phyloP scores from a whole-genome alignment of 35 echinoderm and acorn worm genomes.

The Hemicentrotus pulcherrimus region DNA sequence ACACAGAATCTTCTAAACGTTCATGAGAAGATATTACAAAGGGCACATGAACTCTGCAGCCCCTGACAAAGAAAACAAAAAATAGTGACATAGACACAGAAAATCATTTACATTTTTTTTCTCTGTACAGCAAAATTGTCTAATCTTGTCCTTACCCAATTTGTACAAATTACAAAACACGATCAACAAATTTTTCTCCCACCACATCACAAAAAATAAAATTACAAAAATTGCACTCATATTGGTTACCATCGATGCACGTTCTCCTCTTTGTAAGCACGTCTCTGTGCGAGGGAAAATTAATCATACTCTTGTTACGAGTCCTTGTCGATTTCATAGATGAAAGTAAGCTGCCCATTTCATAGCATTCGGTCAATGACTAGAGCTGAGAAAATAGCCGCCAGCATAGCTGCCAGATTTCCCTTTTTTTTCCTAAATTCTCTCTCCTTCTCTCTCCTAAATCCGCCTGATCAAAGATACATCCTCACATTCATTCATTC shows the following conservation, averaged over 20 bases:
- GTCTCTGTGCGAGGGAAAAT: background rate
- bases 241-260: background rate
- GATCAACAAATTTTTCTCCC: background rate
- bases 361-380: background rate
- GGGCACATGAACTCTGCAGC: too few species aligned
- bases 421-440: background rate
- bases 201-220: background rate
- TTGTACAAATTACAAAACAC: slow-evolving; percentile 19
- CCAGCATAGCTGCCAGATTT: background rate
- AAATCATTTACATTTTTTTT: background rate
- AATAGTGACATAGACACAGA: background rate
- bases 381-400: background rate
- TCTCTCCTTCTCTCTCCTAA: background rate
- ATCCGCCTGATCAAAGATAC: background rate
- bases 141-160: slow-evolving; percentile 2
- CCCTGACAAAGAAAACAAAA: background rate
- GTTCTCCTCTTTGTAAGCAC: background rate
- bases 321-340: background rate
- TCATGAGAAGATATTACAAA: background rate
- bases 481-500: background rate
- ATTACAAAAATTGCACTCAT: slow-evolving; percentile 6
- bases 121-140: slow-evolving; percentile 7
- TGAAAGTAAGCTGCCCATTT: background rate
- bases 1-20: background rate
- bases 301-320: background rate